These are phyloP conservation scores for Todus mexicanus DNA, from an alignment of 2,797 vertebrate species.

Conservation along the genomic window DNA sequence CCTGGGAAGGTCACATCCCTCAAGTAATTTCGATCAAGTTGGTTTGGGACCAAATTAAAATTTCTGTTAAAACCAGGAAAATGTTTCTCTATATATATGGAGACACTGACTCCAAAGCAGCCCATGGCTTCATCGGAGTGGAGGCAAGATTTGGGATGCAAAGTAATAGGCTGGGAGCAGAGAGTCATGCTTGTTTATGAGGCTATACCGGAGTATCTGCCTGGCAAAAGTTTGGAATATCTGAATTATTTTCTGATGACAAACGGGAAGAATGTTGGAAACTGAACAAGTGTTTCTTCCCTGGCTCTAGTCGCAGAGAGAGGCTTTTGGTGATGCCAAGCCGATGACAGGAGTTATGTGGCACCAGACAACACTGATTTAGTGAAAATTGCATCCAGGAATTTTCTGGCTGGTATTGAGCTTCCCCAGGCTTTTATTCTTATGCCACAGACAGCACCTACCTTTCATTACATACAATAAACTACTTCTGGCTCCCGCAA, in stretches of 20 bases:
- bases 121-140: fast-evolving
- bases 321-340: background rate
- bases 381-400: background rate
- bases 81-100: background rate
- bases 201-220: background rate
- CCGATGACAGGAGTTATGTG: background rate
- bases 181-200: background rate
- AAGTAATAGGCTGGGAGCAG: background rate
- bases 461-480: background rate
- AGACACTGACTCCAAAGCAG: background rate
- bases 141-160: background rate
- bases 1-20: background rate
- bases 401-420: background rate
- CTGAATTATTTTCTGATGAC: background rate
- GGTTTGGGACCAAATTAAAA: background rate
- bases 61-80: background rate
- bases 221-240: background rate
- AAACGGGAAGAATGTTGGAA: background rate
- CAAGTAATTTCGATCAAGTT: background rate
- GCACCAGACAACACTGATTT: background rate
- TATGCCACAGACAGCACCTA: background rate
- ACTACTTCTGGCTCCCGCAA: background rate
- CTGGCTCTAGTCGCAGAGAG: background rate
- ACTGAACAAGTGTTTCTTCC: background rate
- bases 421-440: background rate